Conservation (phyloP, 2,113 vertebrate genomes). For the Actenoides lindsayi region DNA sequence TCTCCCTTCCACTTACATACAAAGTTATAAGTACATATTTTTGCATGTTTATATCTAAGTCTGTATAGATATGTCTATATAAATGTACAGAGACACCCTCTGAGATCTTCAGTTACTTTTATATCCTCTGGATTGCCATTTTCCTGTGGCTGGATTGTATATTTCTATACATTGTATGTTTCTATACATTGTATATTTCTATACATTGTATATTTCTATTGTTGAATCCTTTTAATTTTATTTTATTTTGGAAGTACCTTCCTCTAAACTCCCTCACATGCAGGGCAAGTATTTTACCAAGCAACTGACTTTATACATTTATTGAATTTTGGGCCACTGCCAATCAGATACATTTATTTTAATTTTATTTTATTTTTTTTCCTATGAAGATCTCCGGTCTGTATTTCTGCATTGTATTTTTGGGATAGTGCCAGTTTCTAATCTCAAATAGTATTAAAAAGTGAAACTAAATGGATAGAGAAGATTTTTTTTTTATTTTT, state of each 20-base stretch:
- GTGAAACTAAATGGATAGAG: background rate
- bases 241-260: background rate
- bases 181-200: too few relatives aligned
- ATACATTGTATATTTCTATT: background rate
- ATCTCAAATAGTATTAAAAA: background rate
- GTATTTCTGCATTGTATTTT: background rate
- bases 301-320: background rate
- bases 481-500: background rate
- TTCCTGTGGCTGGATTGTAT: background rate
- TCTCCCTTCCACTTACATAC: background rate
- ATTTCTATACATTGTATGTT: too few relatives aligned
- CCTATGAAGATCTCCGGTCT: background rate
- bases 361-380: background rate
- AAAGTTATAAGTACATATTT: background rate
- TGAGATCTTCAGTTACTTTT: background rate
- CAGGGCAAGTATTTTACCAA: background rate
- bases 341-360: accelerated
- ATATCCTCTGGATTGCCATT: background rate
- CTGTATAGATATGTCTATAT: background rate
- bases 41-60: background rate
- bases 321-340: background rate
- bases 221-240: background rate
- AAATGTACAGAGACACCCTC: background rate
- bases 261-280: background rate
- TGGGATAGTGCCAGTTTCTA: background rate